Percentiles rank a stretch among this genome's conserved stretches.
These are phyloP conservation scores for Caretta caretta DNA, from an alignment of 2,113 vertebrate species.

Conservation along the genomic window DNA sequence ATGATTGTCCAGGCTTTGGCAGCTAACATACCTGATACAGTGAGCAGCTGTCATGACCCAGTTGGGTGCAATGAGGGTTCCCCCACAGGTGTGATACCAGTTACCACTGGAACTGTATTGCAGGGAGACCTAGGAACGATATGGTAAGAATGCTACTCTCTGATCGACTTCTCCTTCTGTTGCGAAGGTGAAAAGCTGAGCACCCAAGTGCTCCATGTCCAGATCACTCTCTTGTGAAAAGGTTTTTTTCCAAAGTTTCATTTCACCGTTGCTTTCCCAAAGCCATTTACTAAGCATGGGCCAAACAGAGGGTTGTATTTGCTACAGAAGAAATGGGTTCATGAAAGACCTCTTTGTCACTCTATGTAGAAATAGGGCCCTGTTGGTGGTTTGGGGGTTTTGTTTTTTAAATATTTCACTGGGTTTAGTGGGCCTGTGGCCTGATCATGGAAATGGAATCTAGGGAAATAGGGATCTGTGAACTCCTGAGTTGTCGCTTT, in stretches of 20 bases:
- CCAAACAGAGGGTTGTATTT: neutral
- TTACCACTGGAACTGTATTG: neutral
- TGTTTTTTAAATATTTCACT: neutral
- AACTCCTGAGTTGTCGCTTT: neutral
- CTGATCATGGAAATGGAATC: neutral
- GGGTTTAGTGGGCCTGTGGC: neutral
- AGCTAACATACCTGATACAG: conserved; percentile 71
- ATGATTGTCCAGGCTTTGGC: neutral
- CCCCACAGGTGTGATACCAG: conserved; percentile 76
- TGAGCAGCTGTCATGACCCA: conserved; percentile 82
- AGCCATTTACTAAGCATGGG: neutral
- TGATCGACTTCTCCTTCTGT: neutral
- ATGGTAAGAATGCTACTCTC: fast-evolving
- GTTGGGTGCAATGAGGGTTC: conserved; percentile 67
- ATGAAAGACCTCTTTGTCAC: neutral
- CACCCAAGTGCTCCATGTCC: neutral
- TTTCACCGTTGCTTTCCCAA: neutral
- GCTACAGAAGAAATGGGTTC: neutral
- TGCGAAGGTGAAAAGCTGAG: neutral
- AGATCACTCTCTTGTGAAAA: neutral
- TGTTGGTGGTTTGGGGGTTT: neutral
- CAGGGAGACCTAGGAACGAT: conserved; percentile 71
- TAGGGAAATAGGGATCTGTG: neutral
- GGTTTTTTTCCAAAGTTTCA: neutral
- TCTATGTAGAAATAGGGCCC: neutral